A percentile compares a stretch with the other conserved stretches of the same genome.
Evolutionary conservation across 2,888 invertebrate species (phyloP).

Genomic region (Diadegma fenestrale): DNA sequence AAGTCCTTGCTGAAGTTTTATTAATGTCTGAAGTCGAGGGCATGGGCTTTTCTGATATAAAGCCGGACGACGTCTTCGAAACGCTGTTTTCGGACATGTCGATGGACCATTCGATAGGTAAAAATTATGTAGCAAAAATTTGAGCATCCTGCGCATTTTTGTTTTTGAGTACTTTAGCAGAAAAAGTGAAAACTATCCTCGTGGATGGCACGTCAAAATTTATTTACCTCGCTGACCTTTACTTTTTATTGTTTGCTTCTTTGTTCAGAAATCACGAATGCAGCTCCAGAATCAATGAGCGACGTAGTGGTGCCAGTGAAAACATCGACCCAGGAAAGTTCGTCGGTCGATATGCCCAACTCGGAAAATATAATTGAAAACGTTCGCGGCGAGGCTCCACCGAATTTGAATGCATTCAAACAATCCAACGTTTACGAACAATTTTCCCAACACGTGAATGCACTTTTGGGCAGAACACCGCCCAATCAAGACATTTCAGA

Average conservation of each 20-base stretch:
- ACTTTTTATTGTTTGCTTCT: not conserved
- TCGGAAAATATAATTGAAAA: conserved; percentile 61
- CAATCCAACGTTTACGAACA: conserved; percentile 58
- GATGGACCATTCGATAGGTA: conserved; percentile 65
- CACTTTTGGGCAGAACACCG: conserved; percentile 56
- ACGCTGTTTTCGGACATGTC: conserved; percentile 69
- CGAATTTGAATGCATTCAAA: conserved; percentile 65
- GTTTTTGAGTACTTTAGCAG: no score
- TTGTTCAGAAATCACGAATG: conserved; percentile 63
- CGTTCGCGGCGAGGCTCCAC: conserved; percentile 54
- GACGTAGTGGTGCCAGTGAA: conserved; percentile 67
- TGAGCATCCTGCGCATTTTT: no score
- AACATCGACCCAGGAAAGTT: conserved; percentile 37
- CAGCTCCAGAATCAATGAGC: conserved; percentile 61
- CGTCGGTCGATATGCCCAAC: conserved; percentile 66
- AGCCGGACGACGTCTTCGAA: conserved; percentile 69
- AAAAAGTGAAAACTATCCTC: not conserved
- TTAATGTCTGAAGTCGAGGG: conserved; percentile 72
- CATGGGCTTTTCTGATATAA: conserved; percentile 67
- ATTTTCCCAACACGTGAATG: conserved; percentile 58
- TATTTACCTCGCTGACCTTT: not conserved
- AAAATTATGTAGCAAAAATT: not conserved
- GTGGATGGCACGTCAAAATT: not conserved
- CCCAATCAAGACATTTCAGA: conserved; percentile 55
- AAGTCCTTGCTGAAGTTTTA: conserved; percentile 73